Evolutionary conservation across 35 echinoderm and acorn worm genomes (phyloP), one percentile per base, ranked within the genome.

Genomic region (Hemicentrotus pulcherrimus): DNA sequence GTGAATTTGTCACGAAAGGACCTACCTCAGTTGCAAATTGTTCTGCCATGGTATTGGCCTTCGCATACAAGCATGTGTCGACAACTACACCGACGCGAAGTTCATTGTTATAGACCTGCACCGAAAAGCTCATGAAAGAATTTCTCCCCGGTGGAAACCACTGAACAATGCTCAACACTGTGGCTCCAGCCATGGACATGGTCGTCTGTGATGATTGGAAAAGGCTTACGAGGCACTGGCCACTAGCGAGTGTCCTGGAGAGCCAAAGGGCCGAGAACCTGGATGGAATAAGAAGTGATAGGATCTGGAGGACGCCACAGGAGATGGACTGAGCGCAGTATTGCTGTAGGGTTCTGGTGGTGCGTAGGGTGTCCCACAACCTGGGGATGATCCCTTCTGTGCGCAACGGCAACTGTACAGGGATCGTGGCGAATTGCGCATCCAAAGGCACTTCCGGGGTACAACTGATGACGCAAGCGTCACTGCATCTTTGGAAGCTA

Each of bases 401-500:
- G 65, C 28, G 65, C 65, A 78, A 28, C 7, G 65, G 65, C 24
- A 78, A 78, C 65, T 78, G 65, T 8, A 78, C 65, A 78, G 65
- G 65, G 65, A 78, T 78, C 8, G 65, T 78, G 65, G 65, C 65
- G 65, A 78, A 78, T n/a, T 78, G 65, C 6, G 65, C 28, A 78
- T n/a, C 65, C 65, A 78, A 78, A 78, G 65, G 65, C 65, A 78
- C 65, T 78, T 78, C 65, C 28, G 65, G 65, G n/a, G 65, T 78
- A 28, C 65, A 78, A n/a, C 28, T 78, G 19, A 78, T 28, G 65
- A 78, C 65, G 22, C 65, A 78, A 28, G 65, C 7, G 24, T 78
- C 19, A 78, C 65, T 78, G 28, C 65, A 78, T n/a, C 24, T 22
- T 78, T 78, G 65, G 65, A 78, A 78, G 65, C 65, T 78, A 78